A percentile compares a stretch with the other conserved stretches of the same genome.
Evolutionary conservation across 2,113 vertebrate species (phyloP).

Genomic region (Balaenoptera acutorostrata): DNA sequence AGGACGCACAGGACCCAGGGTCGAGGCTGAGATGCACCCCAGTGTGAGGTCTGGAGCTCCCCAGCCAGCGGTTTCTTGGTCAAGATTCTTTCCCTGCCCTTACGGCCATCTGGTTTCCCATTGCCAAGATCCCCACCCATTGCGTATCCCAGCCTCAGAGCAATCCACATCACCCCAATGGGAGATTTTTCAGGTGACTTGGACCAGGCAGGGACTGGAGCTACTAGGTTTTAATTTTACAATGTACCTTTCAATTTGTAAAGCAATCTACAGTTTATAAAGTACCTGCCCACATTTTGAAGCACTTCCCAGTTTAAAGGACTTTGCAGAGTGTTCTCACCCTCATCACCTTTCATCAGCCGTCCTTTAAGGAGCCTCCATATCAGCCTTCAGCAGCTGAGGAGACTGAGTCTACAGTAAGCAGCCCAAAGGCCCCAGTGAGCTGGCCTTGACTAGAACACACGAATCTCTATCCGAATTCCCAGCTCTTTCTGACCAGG

Average conservation of each 20-base stretch:
- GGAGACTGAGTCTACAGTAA: neutral
- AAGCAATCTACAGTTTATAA: neutral
- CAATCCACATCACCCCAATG: neutral
- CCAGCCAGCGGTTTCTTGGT: neutral
- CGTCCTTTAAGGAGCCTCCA: neutral
- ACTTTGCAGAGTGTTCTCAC: neutral
- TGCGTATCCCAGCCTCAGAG: neutral
- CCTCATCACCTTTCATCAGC: neutral
- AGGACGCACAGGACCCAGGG: fast-evolving
- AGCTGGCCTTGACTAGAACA: neutral
- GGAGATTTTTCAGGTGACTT: neutral
- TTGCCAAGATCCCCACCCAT: neutral
- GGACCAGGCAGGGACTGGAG: neutral
- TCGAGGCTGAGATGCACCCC: fast-evolving
- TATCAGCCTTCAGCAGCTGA: neutral
- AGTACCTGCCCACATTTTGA: neutral
- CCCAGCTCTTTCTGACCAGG: neutral
- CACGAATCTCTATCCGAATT: fast-evolving
- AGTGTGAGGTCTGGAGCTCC: neutral
- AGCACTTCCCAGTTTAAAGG: neutral
- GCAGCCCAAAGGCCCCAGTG: fast-evolving
- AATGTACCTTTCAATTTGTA: neutral
- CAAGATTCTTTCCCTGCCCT: neutral
- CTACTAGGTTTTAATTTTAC: neutral
- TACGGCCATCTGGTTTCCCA: neutral